phyloP scores from a whole-genome alignment of 1,140 invertebrate genomes.

The Lepidurus couesii region DNA sequence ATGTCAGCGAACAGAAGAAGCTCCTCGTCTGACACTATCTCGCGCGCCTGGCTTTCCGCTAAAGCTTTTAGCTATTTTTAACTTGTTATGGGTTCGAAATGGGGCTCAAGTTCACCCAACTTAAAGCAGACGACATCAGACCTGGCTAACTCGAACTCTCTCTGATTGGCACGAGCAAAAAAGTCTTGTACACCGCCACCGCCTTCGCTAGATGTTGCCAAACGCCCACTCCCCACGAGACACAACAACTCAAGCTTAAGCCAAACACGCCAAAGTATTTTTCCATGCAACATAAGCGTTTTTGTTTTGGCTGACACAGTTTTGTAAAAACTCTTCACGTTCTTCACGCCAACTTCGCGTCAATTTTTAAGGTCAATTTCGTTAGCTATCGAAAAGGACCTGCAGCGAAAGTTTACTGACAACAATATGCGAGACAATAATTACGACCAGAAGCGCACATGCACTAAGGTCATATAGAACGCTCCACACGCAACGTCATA shows the following conservation, averaged over 20 bases:
- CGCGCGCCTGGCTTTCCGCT: background rate
- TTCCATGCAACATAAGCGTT: background rate
- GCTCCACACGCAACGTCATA: background rate
- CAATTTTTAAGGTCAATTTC: too few species aligned
- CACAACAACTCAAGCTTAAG: background rate
- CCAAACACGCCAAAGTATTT: background rate
- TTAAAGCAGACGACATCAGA: background rate
- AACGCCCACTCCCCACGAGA: background rate
- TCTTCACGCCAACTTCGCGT: too few species aligned
- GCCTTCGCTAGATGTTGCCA: background rate
- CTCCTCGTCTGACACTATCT: background rate
- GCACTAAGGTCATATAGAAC: background rate
- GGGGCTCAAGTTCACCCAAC: background rate
- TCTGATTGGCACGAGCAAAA: background rate
- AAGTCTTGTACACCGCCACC: background rate
- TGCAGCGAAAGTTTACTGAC: background rate
- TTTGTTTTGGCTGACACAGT: background rate
- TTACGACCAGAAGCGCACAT: constrained; percentile 5
- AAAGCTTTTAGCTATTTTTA: constrained; percentile 5
- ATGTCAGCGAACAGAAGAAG: background rate
- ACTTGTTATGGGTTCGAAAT: background rate
- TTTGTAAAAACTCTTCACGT: too few species aligned
- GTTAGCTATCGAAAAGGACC: too few species aligned
- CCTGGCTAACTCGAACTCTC: constrained; percentile 1
- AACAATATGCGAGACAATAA: background rate